Conservation (phyloP, 2,888 invertebrate genomes). For the Napeogenes inachia region DNA sequence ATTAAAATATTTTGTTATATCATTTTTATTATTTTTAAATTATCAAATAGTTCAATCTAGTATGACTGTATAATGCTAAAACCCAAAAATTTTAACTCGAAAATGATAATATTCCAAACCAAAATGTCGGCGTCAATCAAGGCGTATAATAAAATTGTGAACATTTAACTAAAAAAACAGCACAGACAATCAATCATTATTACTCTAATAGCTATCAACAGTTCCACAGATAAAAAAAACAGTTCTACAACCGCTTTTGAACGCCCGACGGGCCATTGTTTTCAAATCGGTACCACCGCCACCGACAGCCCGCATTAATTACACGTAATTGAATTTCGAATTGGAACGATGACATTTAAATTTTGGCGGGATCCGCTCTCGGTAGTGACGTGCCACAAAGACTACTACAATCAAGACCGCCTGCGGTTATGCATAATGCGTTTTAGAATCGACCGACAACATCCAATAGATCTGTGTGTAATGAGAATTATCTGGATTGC, state of each 20-base stretch:
- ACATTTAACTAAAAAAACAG: conserved; percentile 29
- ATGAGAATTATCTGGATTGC: conserved; percentile 76
- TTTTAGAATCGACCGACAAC: conserved; percentile 66
- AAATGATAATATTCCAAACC: not conserved
- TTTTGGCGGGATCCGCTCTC: conserved; percentile 68
- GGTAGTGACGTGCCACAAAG: conserved; percentile 72
- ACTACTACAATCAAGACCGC: conserved; percentile 66
- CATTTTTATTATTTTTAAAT: not conserved
- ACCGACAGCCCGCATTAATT: conserved; percentile 76
- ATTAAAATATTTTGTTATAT: not conserved
- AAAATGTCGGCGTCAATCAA: conserved; percentile 7
- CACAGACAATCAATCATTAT: conserved; percentile 36
- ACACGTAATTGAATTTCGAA: conserved; percentile 81
- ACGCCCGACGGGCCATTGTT: conserved; percentile 61
- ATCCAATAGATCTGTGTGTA: conserved; percentile 74
- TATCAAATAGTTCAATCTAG: not conserved
- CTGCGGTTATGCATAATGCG: conserved; percentile 67
- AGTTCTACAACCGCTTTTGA: conserved; percentile 53
- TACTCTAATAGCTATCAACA: conserved; percentile 46
- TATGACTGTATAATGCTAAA: not conserved
- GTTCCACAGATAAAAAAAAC: conserved; percentile 42
- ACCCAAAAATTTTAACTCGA: not conserved
- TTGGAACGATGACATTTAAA: conserved; percentile 81
- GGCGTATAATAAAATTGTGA: conserved; percentile 32
- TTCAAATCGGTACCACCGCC: conserved; percentile 70